Percentiles rank a stretch among this genome's conserved stretches.
phyloP scores from a whole-genome alignment of 2,797 vertebrate species.

The Mus caroli region DNA sequence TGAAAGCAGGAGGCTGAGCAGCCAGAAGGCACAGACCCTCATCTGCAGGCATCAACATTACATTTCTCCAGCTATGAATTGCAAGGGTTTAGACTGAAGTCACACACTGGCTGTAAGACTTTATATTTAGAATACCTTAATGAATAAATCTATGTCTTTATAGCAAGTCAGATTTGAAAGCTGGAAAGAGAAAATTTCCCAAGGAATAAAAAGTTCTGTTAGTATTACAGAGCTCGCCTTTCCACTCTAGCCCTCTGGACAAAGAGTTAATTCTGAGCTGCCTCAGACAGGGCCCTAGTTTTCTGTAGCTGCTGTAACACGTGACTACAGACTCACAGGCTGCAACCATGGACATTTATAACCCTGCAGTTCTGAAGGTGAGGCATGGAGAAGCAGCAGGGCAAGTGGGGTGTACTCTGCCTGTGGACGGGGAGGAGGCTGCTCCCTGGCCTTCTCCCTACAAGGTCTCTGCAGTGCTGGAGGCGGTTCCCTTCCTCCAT shows the following conservation, averaged over 20 bases:
- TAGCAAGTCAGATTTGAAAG: conserved; percentile 26
- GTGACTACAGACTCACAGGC: neutral
- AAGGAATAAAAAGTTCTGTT: conserved; percentile 49
- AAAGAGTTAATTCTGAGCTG: conserved; percentile 28
- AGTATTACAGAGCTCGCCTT: conserved; percentile 5
- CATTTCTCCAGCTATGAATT: conserved; percentile 31
- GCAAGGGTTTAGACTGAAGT: neutral
- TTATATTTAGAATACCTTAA: conserved; percentile 55
- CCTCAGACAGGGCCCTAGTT: neutral
- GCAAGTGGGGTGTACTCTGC: neutral
- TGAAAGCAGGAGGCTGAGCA: neutral
- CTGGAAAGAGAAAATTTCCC: conserved; percentile 40
- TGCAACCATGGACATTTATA: neutral
- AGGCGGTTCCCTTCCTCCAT: neutral
- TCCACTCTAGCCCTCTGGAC: neutral
- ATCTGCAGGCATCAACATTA: neutral
- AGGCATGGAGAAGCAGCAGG: neutral
- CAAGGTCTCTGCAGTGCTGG: neutral
- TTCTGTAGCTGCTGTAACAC: neutral
- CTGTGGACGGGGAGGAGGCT: neutral
- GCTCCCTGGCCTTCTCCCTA: neutral
- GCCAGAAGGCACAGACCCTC: neutral
- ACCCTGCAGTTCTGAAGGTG: neutral
- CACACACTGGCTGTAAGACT: conserved; percentile 3
- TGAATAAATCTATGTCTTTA: conserved; percentile 28